Evolutionary conservation across 2,888 invertebrate genomes (phyloP).

Genomic region (Sinodicranocentrus sp.): DNA sequence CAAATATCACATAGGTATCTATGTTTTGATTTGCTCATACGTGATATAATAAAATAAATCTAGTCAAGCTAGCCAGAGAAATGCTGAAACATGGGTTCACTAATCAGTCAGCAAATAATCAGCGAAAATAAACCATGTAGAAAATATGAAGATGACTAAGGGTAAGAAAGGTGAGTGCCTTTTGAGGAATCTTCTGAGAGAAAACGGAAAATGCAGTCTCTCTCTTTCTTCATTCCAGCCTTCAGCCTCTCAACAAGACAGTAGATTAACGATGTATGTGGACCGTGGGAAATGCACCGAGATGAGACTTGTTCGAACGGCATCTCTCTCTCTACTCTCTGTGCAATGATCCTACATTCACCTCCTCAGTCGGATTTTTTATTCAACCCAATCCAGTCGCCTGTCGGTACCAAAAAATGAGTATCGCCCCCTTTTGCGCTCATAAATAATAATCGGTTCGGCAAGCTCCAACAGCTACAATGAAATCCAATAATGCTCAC

Average conservation of each 20-base stretch:
- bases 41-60: too few relatives aligned
- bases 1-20: too few relatives aligned
- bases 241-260: slow-evolving; percentile 56
- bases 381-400: slow-evolving; percentile 57
- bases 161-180: slow-evolving; percentile 55
- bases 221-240: slow-evolving; percentile 46
- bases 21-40: too few relatives aligned
- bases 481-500: slow-evolving; percentile 29
- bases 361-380: slow-evolving; percentile 61
- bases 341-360: slow-evolving; percentile 17
- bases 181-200: slow-evolving; percentile 30
- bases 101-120: too few relatives aligned
- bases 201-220: too few relatives aligned
- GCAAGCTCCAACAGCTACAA: slow-evolving; percentile 33
- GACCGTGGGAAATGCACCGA: slow-evolving; percentile 75
- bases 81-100: too few relatives aligned
- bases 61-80: too few relatives aligned
- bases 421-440: slow-evolving; percentile 76
- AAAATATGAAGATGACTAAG: too few relatives aligned
- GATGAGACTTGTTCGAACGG: slow-evolving; percentile 35
- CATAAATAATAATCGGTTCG: slow-evolving; percentile 76
- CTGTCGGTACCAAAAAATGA: slow-evolving; percentile 70
- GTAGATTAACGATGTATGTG: slow-evolving; percentile 71
- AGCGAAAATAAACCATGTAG: too few relatives aligned
- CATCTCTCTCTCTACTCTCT: background rate